phyloP scores from a whole-genome alignment of 2,113 vertebrate species.

The Pollimyrus isidori region DNA sequence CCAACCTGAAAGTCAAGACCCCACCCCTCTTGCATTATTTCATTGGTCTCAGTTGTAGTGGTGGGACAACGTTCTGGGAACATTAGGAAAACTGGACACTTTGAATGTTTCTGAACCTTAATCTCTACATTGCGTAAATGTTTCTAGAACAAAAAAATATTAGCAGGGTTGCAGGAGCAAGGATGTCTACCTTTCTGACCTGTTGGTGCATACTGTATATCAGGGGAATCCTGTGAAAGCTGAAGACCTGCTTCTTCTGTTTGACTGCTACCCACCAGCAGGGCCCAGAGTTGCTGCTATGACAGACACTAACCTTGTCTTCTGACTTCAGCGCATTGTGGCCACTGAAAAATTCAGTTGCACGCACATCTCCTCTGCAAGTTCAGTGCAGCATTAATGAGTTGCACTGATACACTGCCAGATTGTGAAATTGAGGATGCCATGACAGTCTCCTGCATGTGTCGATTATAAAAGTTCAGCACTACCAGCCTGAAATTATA shows the following conservation, averaged over 20 bases:
- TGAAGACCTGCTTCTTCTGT: background rate
- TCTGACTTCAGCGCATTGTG: background rate
- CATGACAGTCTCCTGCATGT: background rate
- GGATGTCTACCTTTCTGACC: background rate
- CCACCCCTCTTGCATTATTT: background rate
- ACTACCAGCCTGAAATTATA: background rate
- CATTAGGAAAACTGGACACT: background rate
- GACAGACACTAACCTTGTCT: background rate
- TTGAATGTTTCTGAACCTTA: background rate
- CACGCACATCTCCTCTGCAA: conserved; percentile 32
- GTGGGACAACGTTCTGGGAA: background rate
- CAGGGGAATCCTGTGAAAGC: background rate
- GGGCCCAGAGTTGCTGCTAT: background rate
- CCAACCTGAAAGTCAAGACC: background rate
- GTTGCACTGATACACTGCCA: conserved; percentile 47
- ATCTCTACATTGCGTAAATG: background rate
- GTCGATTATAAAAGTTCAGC: background rate
- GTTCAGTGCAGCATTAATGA: conserved; percentile 32
- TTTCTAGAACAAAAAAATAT: background rate
- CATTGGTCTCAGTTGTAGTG: background rate
- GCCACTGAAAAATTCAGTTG: background rate
- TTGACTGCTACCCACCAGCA: background rate
- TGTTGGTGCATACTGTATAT: too few relatives aligned
- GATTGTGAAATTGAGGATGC: conserved; percentile 33
- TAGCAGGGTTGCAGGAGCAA: background rate